Percentiles rank a stretch among this genome's conserved stretches.
Conservation (phyloP, 2,888 invertebrate species). For the Diploptera punctata region DNA sequence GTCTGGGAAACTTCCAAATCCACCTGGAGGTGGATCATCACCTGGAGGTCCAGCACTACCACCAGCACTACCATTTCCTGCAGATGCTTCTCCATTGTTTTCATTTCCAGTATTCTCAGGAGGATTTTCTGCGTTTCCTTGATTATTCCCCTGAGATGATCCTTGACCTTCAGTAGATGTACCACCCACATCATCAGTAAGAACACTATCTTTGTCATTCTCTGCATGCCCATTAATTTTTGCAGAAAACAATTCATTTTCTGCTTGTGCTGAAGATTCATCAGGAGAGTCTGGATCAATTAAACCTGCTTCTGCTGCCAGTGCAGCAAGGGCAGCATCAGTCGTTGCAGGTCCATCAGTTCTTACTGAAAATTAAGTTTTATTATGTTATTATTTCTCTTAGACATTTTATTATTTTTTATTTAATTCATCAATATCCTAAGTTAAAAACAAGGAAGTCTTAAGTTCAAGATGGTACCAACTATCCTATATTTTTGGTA, state of each 20-base stretch:
- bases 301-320: slow-evolving; percentile 67
- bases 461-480: too few relatives aligned
- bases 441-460: too few relatives aligned
- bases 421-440: too few relatives aligned
- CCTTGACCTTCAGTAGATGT: background rate
- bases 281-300: slow-evolving; percentile 56
- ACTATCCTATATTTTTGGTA: too few relatives aligned
- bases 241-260: background rate
- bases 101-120: background rate
- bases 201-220: background rate
- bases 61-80: background rate
- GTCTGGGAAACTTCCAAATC: slow-evolving; percentile 4
- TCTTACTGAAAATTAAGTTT: slow-evolving; percentile 44
- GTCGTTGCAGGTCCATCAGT: slow-evolving; percentile 66
- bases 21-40: slow-evolving; percentile 1
- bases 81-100: background rate
- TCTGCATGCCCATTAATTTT: background rate
- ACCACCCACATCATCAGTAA: background rate
- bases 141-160: background rate
- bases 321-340: slow-evolving; percentile 66
- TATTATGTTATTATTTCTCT: too few relatives aligned
- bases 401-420: too few relatives aligned
- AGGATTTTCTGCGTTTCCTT: background rate
- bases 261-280: background rate
- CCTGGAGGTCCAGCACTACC: slow-evolving; percentile 5